Conservation (phyloP, 2,888 invertebrate species). For the Chaetogeoica ovagalla region DNA sequence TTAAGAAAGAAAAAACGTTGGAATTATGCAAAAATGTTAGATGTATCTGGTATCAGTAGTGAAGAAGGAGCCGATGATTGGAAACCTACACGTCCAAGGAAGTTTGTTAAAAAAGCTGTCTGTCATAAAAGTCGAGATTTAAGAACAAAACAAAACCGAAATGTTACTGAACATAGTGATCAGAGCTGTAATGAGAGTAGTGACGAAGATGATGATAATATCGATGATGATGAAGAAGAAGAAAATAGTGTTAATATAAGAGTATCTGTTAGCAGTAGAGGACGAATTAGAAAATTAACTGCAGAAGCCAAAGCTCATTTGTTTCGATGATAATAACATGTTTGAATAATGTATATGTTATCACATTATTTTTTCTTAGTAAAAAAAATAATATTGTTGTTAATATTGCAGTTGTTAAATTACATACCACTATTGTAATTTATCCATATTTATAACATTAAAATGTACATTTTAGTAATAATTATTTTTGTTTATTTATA, state of each 20-base stretch:
- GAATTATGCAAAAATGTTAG: constrained; percentile 55
- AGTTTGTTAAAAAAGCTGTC: constrained; percentile 13
- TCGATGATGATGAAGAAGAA: constrained; percentile 57
- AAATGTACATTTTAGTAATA: neutral
- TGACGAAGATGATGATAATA: constrained; percentile 51
- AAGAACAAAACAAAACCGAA: constrained; percentile 52
- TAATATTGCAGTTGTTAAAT: neutral
- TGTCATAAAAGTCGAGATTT: constrained; percentile 35
- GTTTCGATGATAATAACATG: constrained; percentile 48
- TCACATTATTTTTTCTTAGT: too few species aligned
- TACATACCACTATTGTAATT: neutral
- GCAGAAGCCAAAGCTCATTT: constrained; percentile 71
- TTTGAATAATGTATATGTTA: too few species aligned
- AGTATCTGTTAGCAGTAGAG: constrained; percentile 75
- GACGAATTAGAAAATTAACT: constrained; percentile 80
- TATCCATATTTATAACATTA: neutral
- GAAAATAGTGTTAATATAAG: constrained; percentile 57
- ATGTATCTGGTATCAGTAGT: constrained; percentile 50
- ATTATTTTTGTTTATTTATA: constrained; percentile 1
- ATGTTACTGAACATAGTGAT: constrained; percentile 53
- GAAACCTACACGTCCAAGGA: constrained; percentile 21
- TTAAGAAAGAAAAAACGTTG: constrained; percentile 54
- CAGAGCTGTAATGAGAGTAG: constrained; percentile 52
- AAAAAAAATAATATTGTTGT: neutral
- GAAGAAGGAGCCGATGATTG: constrained; percentile 45